A percentile compares a stretch with the other conserved stretches of the same genome.
Conservation (phyloP, 2,888 invertebrate genomes). For the Thera britannica region DNA sequence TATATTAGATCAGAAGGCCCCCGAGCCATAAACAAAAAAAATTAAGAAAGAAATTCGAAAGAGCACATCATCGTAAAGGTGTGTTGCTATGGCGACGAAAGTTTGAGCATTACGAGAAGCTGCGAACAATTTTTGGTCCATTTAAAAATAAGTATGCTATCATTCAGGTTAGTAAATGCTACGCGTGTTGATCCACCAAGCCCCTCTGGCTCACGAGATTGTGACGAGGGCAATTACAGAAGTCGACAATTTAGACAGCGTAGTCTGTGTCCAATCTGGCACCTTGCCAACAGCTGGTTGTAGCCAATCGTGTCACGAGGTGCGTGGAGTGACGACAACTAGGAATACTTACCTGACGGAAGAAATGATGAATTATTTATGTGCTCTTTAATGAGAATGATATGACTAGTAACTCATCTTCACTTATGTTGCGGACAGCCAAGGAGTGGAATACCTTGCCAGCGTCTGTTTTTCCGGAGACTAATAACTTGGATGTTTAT, state of each 20-base stretch:
- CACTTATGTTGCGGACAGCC: too few species aligned
- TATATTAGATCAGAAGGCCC: background rate
- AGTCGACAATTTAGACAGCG: slow-evolving; percentile 56
- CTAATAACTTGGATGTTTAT: too few species aligned
- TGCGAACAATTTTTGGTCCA: too few species aligned
- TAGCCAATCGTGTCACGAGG: slow-evolving; percentile 56
- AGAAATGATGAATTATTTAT: slow-evolving; percentile 4
- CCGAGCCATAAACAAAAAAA: background rate
- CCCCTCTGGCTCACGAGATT: slow-evolving; percentile 22
- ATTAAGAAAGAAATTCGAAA: too few species aligned
- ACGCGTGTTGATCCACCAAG: slow-evolving; percentile 14
- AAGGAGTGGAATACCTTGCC: too few species aligned
- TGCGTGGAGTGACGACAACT: slow-evolving; percentile 31
- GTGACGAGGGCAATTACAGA: slow-evolving; percentile 32
- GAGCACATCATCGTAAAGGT: too few species aligned
- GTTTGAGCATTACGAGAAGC: too few species aligned
- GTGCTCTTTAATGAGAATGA: too few species aligned
- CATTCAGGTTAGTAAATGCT: slow-evolving; percentile 1
- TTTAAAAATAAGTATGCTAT: background rate
- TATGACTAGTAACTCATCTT: too few species aligned
- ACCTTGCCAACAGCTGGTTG: slow-evolving; percentile 57
- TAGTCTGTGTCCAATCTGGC: slow-evolving; percentile 62
- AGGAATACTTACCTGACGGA: slow-evolving; percentile 23
- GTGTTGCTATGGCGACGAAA: too few species aligned
- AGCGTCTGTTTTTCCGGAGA: too few species aligned